Conservation (phyloP, 1,140 invertebrate species). For the Drosophila kurseongensis region DNA sequence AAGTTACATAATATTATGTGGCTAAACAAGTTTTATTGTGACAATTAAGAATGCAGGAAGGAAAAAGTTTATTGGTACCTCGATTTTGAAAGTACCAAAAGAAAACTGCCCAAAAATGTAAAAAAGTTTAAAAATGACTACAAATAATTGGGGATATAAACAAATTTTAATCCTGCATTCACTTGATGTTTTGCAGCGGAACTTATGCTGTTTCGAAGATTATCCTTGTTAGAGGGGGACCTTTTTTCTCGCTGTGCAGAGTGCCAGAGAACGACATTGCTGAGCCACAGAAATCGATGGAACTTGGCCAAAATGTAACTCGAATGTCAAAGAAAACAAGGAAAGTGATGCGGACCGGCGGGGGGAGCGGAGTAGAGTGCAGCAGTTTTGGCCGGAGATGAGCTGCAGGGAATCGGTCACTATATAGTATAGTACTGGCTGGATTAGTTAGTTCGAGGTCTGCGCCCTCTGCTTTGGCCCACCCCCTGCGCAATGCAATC, state of each 20-base stretch:
- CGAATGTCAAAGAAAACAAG: slow-evolving; percentile 77
- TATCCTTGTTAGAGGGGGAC: too few species aligned
- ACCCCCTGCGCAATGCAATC: slow-evolving; percentile 54
- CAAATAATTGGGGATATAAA: too few species aligned
- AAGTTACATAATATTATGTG: too few species aligned
- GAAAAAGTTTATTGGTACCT: too few species aligned
- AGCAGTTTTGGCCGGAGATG: slow-evolving; percentile 26
- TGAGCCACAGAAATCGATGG: slow-evolving; percentile 41
- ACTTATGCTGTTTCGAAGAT: too few species aligned
- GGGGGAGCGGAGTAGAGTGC: slow-evolving; percentile 63
- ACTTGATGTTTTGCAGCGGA: too few species aligned
- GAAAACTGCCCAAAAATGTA: too few species aligned
- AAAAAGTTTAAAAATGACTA: too few species aligned
- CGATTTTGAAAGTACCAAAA: too few species aligned
- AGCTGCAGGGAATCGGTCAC: slow-evolving; percentile 40
- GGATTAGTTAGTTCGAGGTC: slow-evolving; percentile 29
- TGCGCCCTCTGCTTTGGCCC: not conserved
- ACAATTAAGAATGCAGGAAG: too few species aligned
- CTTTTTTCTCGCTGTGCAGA: slow-evolving; percentile 8
- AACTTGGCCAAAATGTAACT: slow-evolving; percentile 72
- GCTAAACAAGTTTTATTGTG: too few species aligned
- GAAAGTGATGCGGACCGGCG: slow-evolving; percentile 65
- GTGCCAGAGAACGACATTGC: not conserved
- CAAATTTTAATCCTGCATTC: too few species aligned
- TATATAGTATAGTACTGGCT: slow-evolving; percentile 17